These are phyloP conservation scores for Sarotherodon lohbergeri DNA, from an alignment of 2,113 vertebrate genomes.

Conservation along the genomic window DNA sequence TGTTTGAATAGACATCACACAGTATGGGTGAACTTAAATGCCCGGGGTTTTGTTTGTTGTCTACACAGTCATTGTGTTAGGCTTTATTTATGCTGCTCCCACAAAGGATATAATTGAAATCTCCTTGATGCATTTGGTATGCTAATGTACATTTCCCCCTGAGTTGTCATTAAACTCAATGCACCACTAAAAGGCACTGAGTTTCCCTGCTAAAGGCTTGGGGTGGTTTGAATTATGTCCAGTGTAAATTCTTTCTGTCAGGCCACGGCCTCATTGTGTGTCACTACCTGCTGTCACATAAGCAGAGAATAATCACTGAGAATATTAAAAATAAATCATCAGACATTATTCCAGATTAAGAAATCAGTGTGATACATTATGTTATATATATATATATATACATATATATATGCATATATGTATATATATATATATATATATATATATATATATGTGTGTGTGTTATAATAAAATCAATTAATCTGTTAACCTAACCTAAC, in stretches of 20 bases:
- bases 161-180: slow-evolving; percentile 48
- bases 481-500: not conserved
- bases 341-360: not conserved
- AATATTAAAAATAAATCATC: not conserved
- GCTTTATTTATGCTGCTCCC: not conserved
- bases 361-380: not conserved
- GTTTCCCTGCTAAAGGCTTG: slow-evolving; percentile 1
- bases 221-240: slow-evolving; percentile 28
- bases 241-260: slow-evolving; percentile 9
- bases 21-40: not conserved
- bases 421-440: not conserved
- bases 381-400: not conserved
- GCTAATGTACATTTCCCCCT: slow-evolving; percentile 37
- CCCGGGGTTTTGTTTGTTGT: not conserved
- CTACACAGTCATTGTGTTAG: not conserved
- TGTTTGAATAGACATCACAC: not conserved
- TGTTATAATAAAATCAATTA: not conserved
- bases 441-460: too few relatives aligned
- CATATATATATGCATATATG: not conserved
- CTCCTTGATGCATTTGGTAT: slow-evolving; percentile 24
- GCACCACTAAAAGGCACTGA: slow-evolving; percentile 4
- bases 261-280: not conserved
- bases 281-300: not conserved
- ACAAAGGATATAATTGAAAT: slow-evolving; percentile 15
- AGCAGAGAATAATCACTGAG: not conserved